phyloP scores from a whole-genome alignment of 2,888 invertebrate genomes.

The Acrobasis suavella region DNA sequence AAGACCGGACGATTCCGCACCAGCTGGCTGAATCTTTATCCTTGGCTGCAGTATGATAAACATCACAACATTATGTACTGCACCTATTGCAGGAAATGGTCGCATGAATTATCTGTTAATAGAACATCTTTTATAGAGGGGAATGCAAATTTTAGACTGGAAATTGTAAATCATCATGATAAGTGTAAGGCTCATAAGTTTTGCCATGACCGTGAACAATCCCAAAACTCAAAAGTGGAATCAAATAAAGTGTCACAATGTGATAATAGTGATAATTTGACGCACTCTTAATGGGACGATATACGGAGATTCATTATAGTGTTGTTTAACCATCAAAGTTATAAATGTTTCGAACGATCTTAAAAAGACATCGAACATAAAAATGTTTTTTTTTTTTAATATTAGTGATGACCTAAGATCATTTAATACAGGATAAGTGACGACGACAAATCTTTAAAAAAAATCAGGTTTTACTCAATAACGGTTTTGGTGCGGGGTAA shows the following conservation, averaged over 20 bases:
- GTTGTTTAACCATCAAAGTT: too few species aligned
- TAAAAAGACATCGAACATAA: too few species aligned
- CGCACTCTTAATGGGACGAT: not conserved
- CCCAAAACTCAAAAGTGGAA: conserved; percentile 32
- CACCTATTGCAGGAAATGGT: conserved; percentile 88
- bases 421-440: too few species aligned
- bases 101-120: conserved; percentile 83
- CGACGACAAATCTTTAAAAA: too few species aligned
- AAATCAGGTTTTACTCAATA: too few species aligned
- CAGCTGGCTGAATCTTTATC: conserved; percentile 86
- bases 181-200: conserved; percentile 89
- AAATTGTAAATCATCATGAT: conserved; percentile 90
- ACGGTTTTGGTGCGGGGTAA: too few species aligned
- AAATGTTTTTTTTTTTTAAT: too few species aligned
- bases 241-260: conserved; percentile 8
- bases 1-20: conserved; percentile 86
- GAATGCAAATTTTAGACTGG: conserved; percentile 88
- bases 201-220: conserved; percentile 79
- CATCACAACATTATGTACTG: conserved; percentile 87
- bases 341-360: too few species aligned
- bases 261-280: conserved; percentile 7
- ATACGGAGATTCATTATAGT: too few species aligned
- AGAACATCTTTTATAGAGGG: conserved; percentile 91
- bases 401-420: too few species aligned
- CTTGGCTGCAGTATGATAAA: conserved; percentile 89